phyloP scores from a whole-genome alignment of 2,888 invertebrate genomes.

The Didymodactylos carnosus region DNA sequence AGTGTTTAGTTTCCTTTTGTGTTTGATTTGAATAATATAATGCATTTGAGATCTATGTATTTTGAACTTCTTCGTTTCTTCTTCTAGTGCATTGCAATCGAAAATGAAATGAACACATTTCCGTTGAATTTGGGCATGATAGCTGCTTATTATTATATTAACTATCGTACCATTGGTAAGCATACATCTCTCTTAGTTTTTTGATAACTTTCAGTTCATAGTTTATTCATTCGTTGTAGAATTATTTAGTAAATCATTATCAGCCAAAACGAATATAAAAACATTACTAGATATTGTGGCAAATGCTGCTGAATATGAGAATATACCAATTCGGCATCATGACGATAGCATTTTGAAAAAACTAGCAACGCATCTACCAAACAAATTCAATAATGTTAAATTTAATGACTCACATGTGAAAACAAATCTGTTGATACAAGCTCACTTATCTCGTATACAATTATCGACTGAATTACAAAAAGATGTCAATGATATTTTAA shows the following conservation, averaged over 20 bases:
- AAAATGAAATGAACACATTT: constrained; percentile 89
- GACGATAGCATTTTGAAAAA: constrained; percentile 55
- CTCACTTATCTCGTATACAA: constrained; percentile 78
- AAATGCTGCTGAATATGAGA: constrained; percentile 85
- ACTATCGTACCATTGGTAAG: constrained; percentile 84
- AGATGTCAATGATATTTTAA: constrained; percentile 72
- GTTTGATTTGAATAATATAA: neutral
- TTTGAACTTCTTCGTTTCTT: constrained; percentile 19
- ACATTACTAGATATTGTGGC: constrained; percentile 92
- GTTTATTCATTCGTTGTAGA: constrained; percentile 38
- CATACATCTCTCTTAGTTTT: too few relatives aligned
- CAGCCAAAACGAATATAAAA: constrained; percentile 86
- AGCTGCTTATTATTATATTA: constrained; percentile 97
- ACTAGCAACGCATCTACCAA: constrained; percentile 35
- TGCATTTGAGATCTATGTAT: neutral
- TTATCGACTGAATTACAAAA: constrained; percentile 85
- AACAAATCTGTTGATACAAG: constrained; percentile 73
- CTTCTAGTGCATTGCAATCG: constrained; percentile 64
- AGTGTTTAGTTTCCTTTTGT: constrained; percentile 21
- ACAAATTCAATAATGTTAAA: constrained; percentile 50
- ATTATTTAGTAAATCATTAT: constrained; percentile 82
- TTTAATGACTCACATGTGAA: constrained; percentile 92
- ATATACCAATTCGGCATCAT: constrained; percentile 74
- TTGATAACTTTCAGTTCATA: neutral
- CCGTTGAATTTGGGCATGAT: constrained; percentile 98